These are phyloP conservation scores for Eulemur rubriventer DNA, from an alignment of 2,797 vertebrate species.

Conservation along the genomic window DNA sequence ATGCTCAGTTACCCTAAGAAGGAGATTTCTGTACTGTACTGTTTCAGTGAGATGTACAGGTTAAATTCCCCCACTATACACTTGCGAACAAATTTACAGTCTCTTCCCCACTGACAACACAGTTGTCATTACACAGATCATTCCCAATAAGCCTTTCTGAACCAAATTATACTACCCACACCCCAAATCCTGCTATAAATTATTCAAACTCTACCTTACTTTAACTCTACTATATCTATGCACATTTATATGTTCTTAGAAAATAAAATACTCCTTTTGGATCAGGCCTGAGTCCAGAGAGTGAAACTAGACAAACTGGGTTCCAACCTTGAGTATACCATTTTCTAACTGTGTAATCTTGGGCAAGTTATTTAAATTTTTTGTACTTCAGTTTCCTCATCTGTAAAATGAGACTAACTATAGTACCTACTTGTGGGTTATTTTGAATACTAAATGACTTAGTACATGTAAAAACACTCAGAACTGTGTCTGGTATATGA, in stretches of 20 bases:
- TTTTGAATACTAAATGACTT: neutral
- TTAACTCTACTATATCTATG: neutral
- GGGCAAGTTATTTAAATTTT: neutral
- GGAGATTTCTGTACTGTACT: neutral
- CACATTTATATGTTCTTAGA: neutral
- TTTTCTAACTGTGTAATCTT: neutral
- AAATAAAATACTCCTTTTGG: neutral
- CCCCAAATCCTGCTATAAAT: neutral
- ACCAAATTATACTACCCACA: neutral
- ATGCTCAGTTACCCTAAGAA: neutral
- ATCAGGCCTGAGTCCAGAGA: neutral
- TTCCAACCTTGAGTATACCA: neutral
- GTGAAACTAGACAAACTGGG: neutral
- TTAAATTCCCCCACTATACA: neutral
- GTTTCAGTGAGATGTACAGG: neutral
- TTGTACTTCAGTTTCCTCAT: neutral
- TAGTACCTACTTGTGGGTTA: neutral
- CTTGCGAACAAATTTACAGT: neutral
- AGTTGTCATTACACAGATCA: neutral
- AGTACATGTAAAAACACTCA: neutral
- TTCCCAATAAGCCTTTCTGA: neutral
- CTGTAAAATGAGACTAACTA: neutral
- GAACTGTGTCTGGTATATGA: neutral
- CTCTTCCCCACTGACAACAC: neutral
- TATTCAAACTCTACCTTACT: neutral